Percentiles rank a stretch among this genome's conserved stretches.
These are phyloP conservation scores for Aramus guarauna DNA, from an alignment of 2,113 vertebrate species.

Conservation along the genomic window DNA sequence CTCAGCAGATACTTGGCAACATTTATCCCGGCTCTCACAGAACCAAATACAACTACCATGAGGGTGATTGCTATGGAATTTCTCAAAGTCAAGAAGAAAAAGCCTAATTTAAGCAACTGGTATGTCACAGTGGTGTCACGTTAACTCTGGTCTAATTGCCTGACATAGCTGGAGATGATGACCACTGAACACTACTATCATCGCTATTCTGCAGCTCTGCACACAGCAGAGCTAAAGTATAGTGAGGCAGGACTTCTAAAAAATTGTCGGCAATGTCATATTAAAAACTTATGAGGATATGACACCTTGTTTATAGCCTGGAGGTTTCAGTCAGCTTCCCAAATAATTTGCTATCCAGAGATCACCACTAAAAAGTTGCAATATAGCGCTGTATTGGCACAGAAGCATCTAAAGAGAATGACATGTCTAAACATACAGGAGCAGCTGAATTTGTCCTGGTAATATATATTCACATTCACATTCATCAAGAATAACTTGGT, in stretches of 20 bases:
- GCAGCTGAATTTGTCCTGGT: not conserved
- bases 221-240: not conserved
- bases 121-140: not conserved
- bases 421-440: not conserved
- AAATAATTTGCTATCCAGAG: not conserved
- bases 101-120: not conserved
- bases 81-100: not conserved
- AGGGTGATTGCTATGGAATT: not conserved
- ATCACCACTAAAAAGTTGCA: not conserved
- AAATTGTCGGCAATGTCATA: not conserved
- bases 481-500: not conserved
- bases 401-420: not conserved
- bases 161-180: not conserved
- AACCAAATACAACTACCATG: not conserved
- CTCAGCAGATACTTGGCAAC: not conserved
- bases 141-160: not conserved
- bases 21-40: not conserved
- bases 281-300: not conserved
- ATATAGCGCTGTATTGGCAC: not conserved
- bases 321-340: not conserved
- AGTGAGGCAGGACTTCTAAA: not conserved
- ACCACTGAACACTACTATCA: fast-evolving
- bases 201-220: not conserved
- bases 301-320: not conserved
- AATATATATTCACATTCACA: not conserved